These are phyloP conservation scores for Microchirus variegatus DNA, from an alignment of 2,797 vertebrate species.

Conservation along the genomic window DNA sequence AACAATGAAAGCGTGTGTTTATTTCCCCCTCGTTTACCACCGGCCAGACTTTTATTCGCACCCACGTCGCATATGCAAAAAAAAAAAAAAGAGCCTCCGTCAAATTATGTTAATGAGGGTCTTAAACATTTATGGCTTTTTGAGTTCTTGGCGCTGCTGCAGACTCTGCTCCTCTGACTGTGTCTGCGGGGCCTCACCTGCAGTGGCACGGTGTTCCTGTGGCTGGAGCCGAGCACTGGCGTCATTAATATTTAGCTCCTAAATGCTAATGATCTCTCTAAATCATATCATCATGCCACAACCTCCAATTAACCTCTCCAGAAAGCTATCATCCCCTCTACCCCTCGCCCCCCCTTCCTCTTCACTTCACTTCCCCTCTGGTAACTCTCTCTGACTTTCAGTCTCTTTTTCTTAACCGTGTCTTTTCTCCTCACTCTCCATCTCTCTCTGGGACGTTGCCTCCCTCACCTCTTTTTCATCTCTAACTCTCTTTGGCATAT, in stretches of 20 bases:
- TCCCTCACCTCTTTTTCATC: constrained; percentile 73
- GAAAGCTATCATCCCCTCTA: constrained; percentile 41
- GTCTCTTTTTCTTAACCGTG: constrained; percentile 27
- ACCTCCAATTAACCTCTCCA: constrained; percentile 80
- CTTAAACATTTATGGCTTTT: constrained; percentile 78
- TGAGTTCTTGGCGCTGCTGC: constrained; percentile 60
- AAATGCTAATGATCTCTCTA: constrained; percentile 78
- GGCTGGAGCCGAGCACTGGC: constrained; percentile 57
- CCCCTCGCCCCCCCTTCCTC: no score
- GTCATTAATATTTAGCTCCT: constrained; percentile 80
- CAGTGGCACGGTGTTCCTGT: constrained; percentile 50
- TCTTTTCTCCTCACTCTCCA: constrained; percentile 47
- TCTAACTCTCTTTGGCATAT: constrained; percentile 67
- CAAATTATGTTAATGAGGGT: constrained; percentile 76
- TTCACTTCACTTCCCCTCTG: constrained; percentile 1
- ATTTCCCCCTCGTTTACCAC: constrained; percentile 38
- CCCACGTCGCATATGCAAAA: constrained; percentile 40
- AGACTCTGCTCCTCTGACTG: constrained; percentile 58
- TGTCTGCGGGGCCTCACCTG: constrained; percentile 60
- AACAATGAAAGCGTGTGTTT: constrained; percentile 18
- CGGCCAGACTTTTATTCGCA: constrained; percentile 31
- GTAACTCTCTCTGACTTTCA: constrained; percentile 22
- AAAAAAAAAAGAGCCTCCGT: constrained; percentile 65
- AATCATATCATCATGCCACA: constrained; percentile 75
- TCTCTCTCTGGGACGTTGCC: constrained; percentile 68